A percentile compares a stretch with the other conserved stretches of the same genome.
Conservation (phyloP, 1,140 invertebrate genomes). For the Ceratina calcarata region DNA sequence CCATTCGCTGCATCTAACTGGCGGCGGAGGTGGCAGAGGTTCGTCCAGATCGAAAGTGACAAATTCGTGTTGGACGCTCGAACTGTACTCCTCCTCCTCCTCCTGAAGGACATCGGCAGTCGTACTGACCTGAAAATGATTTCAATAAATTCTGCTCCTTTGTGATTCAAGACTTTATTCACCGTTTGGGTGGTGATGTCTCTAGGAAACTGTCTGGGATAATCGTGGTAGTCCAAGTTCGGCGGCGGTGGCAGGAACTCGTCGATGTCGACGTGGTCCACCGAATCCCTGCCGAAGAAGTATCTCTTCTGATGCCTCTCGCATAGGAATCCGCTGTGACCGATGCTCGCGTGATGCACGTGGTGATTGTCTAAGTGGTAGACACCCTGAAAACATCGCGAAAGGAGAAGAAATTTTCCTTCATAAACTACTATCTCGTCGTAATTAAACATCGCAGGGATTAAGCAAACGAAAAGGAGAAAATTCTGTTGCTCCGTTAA, state of each 20-base stretch:
- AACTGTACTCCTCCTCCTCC: conserved; percentile 67
- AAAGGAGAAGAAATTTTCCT: not conserved
- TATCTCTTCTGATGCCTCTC: conserved; percentile 78
- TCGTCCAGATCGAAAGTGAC: conserved; percentile 79
- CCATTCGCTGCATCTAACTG: conserved; percentile 70
- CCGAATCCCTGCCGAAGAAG: conserved; percentile 74
- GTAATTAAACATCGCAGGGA: not conserved
- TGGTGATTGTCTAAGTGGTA: conserved; percentile 73
- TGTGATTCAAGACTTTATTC: not conserved
- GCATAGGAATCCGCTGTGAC: conserved; percentile 72
- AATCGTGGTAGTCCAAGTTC: conserved; percentile 74
- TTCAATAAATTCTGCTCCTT: too few species aligned
- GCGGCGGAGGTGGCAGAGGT: conserved; percentile 74
- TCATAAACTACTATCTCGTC: not conserved
- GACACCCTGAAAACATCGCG: conserved; percentile 60
- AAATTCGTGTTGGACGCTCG: conserved; percentile 75
- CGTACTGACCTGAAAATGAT: conserved; percentile 78
- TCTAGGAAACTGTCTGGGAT: conserved; percentile 73
- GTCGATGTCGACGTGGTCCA: conserved; percentile 74
- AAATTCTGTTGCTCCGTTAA: not conserved
- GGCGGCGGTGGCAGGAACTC: conserved; percentile 75
- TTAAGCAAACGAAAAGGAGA: not conserved
- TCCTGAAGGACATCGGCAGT: conserved; percentile 80
- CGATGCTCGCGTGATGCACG: conserved; percentile 60
- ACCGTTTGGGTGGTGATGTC: conserved; percentile 81